These are phyloP conservation scores for Himalopsyche anomala DNA, from an alignment of 2,888 invertebrate genomes.

Conservation along the genomic window DNA sequence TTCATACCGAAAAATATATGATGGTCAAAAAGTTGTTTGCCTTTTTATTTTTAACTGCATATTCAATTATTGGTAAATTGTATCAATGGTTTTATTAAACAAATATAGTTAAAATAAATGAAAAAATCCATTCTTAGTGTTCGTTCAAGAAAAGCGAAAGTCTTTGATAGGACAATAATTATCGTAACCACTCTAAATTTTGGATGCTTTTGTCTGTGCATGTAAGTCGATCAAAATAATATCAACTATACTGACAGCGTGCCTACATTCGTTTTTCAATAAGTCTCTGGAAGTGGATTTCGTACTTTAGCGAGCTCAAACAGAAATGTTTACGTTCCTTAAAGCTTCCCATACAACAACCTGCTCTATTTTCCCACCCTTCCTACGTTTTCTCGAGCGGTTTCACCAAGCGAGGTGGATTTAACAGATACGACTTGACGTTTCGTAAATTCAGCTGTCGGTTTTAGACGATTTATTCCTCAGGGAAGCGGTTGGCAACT, in stretches of 20 bases:
- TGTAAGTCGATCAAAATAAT: not conserved
- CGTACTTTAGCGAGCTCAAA: slow-evolving; percentile 3
- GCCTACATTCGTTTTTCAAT: not conserved
- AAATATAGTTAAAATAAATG: too few relatives aligned
- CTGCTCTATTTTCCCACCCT: not conserved
- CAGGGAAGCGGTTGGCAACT: slow-evolving; percentile 11
- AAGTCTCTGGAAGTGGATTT: slow-evolving; percentile 3
- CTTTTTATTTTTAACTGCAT: too few relatives aligned
- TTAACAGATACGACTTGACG: slow-evolving; percentile 27
- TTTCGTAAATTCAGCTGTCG: slow-evolving; percentile 31
- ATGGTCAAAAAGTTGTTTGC: too few relatives aligned
- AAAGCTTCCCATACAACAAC: slow-evolving; percentile 15
- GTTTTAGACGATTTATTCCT: slow-evolving; percentile 31
- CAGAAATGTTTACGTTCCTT: slow-evolving; percentile 20
- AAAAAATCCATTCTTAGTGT: too few relatives aligned
- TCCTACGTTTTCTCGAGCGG: not conserved
- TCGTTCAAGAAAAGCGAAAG: too few relatives aligned
- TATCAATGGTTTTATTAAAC: too few relatives aligned
- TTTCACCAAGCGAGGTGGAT: slow-evolving; percentile 25
- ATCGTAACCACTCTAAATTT: too few relatives aligned
- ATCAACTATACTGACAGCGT: not conserved
- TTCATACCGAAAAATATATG: too few relatives aligned
- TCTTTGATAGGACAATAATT: too few relatives aligned
- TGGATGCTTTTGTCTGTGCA: not conserved
- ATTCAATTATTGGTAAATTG: too few relatives aligned